phyloP scores from a whole-genome alignment of 2,888 invertebrate genomes.

The Pammene fasciana region DNA sequence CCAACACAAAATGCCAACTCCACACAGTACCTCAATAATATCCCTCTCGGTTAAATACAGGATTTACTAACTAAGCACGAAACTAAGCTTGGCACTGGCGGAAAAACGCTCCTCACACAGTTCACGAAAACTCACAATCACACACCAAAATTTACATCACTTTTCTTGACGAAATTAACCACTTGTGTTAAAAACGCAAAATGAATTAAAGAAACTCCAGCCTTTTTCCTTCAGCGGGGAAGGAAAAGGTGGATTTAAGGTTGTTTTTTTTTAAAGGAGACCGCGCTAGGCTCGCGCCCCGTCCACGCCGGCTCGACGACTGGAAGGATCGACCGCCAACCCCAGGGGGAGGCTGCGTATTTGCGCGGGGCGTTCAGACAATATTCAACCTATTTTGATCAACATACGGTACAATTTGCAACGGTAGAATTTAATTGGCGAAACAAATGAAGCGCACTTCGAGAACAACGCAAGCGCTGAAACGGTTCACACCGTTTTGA shows the following conservation, averaged over 20 bases:
- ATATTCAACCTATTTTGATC: slow-evolving; percentile 51
- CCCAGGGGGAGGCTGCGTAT: slow-evolving; percentile 81
- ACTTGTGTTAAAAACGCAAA: slow-evolving; percentile 75
- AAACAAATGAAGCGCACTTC: slow-evolving; percentile 56
- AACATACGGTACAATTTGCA: slow-evolving; percentile 57
- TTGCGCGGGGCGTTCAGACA: slow-evolving; percentile 56
- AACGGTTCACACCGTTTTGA: background rate
- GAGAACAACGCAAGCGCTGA: slow-evolving; percentile 54
- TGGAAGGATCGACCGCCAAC: slow-evolving; percentile 80
- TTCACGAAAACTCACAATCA: slow-evolving; percentile 52
- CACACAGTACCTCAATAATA: slow-evolving; percentile 68
- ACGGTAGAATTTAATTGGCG: slow-evolving; percentile 48
- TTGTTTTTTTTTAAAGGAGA: slow-evolving; percentile 54
- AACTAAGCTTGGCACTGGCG: slow-evolving; percentile 66
- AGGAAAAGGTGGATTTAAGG: slow-evolving; percentile 73
- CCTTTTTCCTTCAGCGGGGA: slow-evolving; percentile 68
- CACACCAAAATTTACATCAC: slow-evolving; percentile 17
- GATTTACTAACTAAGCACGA: slow-evolving; percentile 55
- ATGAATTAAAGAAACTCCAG: slow-evolving; percentile 59
- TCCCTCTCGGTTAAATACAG: slow-evolving; percentile 50
- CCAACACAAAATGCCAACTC: slow-evolving; percentile 70
- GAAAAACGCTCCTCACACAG: slow-evolving; percentile 42
- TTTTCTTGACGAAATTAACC: slow-evolving; percentile 73
- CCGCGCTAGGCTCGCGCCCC: slow-evolving; percentile 69
- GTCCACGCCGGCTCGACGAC: slow-evolving; percentile 79